phyloP scores from a whole-genome alignment of 2,888 invertebrate genomes.

The Meandrusa payeni region DNA sequence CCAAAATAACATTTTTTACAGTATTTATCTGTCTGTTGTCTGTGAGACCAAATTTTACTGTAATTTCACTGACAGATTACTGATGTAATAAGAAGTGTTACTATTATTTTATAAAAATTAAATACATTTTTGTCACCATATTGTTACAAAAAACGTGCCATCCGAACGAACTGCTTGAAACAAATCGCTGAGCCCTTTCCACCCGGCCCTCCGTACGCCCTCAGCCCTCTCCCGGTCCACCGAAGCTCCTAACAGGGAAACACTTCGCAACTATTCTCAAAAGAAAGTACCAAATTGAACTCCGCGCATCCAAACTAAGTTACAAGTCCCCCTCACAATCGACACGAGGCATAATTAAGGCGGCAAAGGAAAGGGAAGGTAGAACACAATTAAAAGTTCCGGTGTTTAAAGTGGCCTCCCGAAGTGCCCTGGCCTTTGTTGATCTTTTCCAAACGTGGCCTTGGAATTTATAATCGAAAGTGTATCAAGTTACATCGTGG shows the following conservation, averaged over 20 bases:
- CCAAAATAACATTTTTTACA: too few species aligned
- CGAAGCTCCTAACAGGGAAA: constrained; percentile 12
- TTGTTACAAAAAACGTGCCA: too few species aligned
- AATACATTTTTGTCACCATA: too few species aligned
- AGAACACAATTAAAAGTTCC: constrained; percentile 26
- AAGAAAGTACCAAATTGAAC: constrained; percentile 27
- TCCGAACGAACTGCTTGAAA: neutral
- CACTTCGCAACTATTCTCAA: constrained; percentile 27
- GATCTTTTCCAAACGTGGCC: constrained; percentile 21
- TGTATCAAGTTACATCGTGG: neutral
- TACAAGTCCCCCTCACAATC: constrained; percentile 22
- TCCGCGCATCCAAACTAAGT: constrained; percentile 17
- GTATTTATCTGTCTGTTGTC: too few species aligned
- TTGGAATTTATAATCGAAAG: constrained; percentile 17
- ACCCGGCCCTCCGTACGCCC: constrained; percentile 6
- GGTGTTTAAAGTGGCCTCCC: constrained; percentile 22
- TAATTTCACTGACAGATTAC: too few species aligned
- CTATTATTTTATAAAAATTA: too few species aligned
- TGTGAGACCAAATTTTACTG: too few species aligned
- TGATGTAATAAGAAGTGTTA: too few species aligned
- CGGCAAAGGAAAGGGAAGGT: constrained; percentile 19
- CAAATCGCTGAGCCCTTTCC: constrained; percentile 4
- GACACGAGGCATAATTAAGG: constrained; percentile 24
- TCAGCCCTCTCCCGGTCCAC: constrained; percentile 11
- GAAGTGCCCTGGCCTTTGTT: constrained; percentile 20